A percentile compares a stretch with the other conserved stretches of the same genome.
phyloP scores from a whole-genome alignment of 2,797 vertebrate genomes.

The Lagocephalus sceleratus region DNA sequence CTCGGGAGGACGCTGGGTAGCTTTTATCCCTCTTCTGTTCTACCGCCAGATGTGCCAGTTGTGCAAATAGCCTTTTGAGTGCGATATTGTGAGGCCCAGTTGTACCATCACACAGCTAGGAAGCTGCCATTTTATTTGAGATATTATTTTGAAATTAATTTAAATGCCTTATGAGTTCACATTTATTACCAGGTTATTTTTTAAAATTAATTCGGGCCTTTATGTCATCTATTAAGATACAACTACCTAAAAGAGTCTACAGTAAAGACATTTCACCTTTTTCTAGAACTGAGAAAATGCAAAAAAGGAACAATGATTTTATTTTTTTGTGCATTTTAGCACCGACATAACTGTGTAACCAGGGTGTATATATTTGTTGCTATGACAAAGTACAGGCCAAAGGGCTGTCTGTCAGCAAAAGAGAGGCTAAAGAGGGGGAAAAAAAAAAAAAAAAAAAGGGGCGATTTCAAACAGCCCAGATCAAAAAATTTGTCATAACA shows the following conservation, averaged over 20 bases:
- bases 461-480: conserved; percentile 84
- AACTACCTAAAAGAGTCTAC: background rate
- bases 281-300: conserved; percentile 1
- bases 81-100: conserved; percentile 32
- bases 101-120: conserved; percentile 42
- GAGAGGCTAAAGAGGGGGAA: conserved; percentile 75
- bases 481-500: conserved; percentile 94
- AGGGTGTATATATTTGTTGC: conserved; percentile 74
- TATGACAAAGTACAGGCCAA: conserved; percentile 84
- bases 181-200: no score
- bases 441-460: conserved; percentile 74
- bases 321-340: conserved; percentile 14
- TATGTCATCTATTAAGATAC: background rate
- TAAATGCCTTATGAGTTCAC: no score
- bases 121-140: conserved; percentile 7
- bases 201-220: no score
- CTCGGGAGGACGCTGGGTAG: conserved; percentile 23
- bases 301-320: background rate
- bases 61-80: conserved; percentile 39
- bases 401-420: conserved; percentile 80
- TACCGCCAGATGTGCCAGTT: conserved; percentile 56
- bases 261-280: background rate
- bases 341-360: conserved; percentile 20
- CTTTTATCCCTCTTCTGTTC: conserved; percentile 31
- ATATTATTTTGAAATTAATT: no score